Percentiles rank a stretch among this genome's conserved stretches.
These are phyloP conservation scores for Drosophila nikananu DNA, from an alignment of 1,140 invertebrate species.

Conservation along the genomic window DNA sequence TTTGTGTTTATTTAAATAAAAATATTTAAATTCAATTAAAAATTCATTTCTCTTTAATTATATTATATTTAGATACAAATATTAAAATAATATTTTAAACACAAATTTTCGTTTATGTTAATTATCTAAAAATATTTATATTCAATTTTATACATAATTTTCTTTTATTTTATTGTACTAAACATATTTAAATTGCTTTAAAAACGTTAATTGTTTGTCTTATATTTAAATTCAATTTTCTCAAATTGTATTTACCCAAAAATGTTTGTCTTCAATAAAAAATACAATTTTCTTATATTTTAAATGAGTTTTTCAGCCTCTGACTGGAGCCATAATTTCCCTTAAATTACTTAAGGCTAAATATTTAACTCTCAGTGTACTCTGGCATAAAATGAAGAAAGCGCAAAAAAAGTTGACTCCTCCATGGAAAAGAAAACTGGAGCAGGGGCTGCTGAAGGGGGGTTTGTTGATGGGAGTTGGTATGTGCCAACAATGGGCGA, in stretches of 20 bases:
- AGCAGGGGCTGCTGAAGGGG: conserved; percentile 5
- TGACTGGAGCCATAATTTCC: background rate
- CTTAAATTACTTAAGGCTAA: background rate
- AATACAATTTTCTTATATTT: too few relatives aligned
- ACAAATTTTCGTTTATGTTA: too few relatives aligned
- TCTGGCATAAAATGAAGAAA: conserved; percentile 45
- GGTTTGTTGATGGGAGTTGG: conserved; percentile 23
- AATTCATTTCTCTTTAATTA: too few relatives aligned
- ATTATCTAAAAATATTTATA: background rate
- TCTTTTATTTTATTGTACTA: too few relatives aligned
- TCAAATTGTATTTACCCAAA: too few relatives aligned
- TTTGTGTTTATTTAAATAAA: too few relatives aligned
- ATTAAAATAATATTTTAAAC: too few relatives aligned
- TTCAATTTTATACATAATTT: background rate
- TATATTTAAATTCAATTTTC: too few relatives aligned
- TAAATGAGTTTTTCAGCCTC: too few relatives aligned
- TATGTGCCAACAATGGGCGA: conserved; percentile 70
- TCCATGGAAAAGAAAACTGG: conserved; percentile 8
- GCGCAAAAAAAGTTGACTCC: conserved; percentile 64
- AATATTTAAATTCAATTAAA: background rate
- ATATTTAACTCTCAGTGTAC: background rate
- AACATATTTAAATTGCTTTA: too few relatives aligned
- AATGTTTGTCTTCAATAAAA: background rate
- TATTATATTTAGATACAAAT: too few relatives aligned
- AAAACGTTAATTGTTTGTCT: too few relatives aligned